A percentile compares a stretch with the other conserved stretches of the same genome.
phyloP scores from a whole-genome alignment of 1,140 invertebrate genomes.

The Ruditapes philippinarum region DNA sequence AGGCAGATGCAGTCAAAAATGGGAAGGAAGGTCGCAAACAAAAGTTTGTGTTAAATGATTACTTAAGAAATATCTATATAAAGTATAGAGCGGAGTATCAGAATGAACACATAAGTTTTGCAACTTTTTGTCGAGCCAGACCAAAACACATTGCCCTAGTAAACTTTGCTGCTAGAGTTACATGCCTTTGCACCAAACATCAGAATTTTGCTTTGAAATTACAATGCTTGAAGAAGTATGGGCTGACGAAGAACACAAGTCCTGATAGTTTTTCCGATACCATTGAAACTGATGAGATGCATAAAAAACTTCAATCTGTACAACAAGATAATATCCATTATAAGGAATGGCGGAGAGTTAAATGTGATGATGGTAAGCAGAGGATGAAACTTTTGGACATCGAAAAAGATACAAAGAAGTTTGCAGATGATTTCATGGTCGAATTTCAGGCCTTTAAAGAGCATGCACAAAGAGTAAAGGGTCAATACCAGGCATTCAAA shows the following conservation, averaged over 20 bases:
- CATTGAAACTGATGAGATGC: neutral
- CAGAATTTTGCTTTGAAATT: conserved; percentile 55
- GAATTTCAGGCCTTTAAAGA: conserved; percentile 38
- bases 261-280: conserved; percentile 25
- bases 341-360: conserved; percentile 58
- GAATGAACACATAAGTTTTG: conserved; percentile 16
- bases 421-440: neutral
- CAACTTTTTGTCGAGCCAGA: conserved; percentile 45
- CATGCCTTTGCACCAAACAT: conserved; percentile 60
- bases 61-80: conserved; percentile 11
- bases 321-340: neutral
- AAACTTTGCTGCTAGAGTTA: conserved; percentile 26
- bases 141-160: conserved; percentile 41
- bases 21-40: neutral
- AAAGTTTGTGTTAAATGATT: conserved; percentile 47
- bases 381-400: conserved; percentile 38
- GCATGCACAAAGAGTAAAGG: conserved; percentile 44
- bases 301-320: neutral
- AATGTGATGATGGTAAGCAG: conserved; percentile 46
- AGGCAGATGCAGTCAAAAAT: conserved; percentile 36
- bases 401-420: conserved; percentile 10
- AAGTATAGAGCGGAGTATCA: conserved; percentile 49
- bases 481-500: conserved; percentile 55
- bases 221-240: neutral
- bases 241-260: conserved; percentile 19